phyloP scores from a whole-genome alignment of 1,140 invertebrate species.

The Leptestheria dahalacensis region DNA sequence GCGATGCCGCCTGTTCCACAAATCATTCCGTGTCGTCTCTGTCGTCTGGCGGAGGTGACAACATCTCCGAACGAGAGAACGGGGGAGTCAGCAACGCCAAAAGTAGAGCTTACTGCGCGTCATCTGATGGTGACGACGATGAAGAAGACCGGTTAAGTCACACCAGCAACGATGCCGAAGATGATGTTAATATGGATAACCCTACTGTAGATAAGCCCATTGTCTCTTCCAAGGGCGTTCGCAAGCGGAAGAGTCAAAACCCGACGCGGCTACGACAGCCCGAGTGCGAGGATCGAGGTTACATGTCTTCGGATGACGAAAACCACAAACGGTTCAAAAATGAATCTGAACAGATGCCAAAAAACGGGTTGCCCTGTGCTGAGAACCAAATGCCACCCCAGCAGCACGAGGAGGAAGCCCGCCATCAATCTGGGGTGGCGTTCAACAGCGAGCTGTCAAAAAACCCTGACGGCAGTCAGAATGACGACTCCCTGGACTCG shows the following conservation, averaged over 20 bases:
- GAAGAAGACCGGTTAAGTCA: conserved; percentile 23
- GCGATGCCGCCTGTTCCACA: conserved; percentile 17
- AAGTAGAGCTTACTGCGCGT: conserved; percentile 23
- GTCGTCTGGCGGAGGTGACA: conserved; percentile 28
- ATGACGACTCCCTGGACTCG: conserved; percentile 13
- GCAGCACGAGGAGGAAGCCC: conserved; percentile 8
- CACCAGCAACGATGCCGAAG: conserved; percentile 25
- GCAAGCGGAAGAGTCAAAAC: conserved; percentile 83
- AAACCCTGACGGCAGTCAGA: not conserved
- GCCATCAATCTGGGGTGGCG: conserved; percentile 9
- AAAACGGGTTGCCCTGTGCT: conserved; percentile 15
- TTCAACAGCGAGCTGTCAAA: not conserved
- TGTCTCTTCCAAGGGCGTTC: conserved; percentile 23
- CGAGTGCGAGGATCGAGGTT: conserved; percentile 30
- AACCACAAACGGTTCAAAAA: not conserved
- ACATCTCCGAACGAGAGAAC: conserved; percentile 22
- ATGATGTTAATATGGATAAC: conserved; percentile 33
- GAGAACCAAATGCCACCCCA: conserved; percentile 4
- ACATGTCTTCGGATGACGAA: conserved; percentile 44
- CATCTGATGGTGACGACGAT: conserved; percentile 44
- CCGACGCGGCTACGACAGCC: conserved; percentile 48
- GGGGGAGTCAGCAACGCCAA: conserved; percentile 39
- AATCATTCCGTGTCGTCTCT: conserved; percentile 21
- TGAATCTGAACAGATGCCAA: conserved; percentile 8
- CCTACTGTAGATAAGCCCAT: conserved; percentile 19